These are phyloP conservation scores for Parnassius mnemosyne DNA, from an alignment of 2,888 invertebrate species.

Conservation along the genomic window DNA sequence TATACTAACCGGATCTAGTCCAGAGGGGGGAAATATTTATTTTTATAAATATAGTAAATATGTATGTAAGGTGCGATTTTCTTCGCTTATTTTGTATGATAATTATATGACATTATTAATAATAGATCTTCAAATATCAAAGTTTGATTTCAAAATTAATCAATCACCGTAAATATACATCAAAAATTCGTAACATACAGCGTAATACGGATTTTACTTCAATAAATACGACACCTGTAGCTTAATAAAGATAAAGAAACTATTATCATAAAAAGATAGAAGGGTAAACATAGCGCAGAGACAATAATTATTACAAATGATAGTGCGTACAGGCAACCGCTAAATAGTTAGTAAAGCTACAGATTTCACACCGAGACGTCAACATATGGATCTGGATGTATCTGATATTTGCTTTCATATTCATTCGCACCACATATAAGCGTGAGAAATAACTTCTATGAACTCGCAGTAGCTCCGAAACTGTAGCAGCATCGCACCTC, in stretches of 20 bases:
- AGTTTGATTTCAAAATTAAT: not conserved
- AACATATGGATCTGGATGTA: slow-evolving; percentile 80
- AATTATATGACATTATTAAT: too few relatives aligned
- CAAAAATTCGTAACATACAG: not conserved
- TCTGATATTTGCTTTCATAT: slow-evolving; percentile 74
- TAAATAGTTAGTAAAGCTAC: slow-evolving; percentile 80
- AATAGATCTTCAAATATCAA: too few relatives aligned
- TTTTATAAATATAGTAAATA: too few relatives aligned
- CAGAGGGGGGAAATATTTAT: too few relatives aligned
- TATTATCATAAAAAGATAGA: slow-evolving; percentile 63
- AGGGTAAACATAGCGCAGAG: slow-evolving; percentile 74
- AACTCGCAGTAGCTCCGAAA: slow-evolving; percentile 67
- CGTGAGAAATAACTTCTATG: slow-evolving; percentile 71
- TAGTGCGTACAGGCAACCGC: slow-evolving; percentile 71
- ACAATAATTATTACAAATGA: slow-evolving; percentile 81
- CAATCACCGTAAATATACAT: not conserved
- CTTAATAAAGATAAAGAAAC: slow-evolving; percentile 39
- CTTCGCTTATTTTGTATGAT: too few relatives aligned
- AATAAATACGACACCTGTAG: slow-evolving; percentile 14
- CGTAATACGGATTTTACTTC: slow-evolving; percentile 20
- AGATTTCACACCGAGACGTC: slow-evolving; percentile 79
- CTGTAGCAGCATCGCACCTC: slow-evolving; percentile 68
- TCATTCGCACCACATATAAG: slow-evolving; percentile 75
- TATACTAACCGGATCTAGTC: too few relatives aligned
- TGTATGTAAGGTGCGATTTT: too few relatives aligned